Base-by-base conservation (phyloP, 2,113 vertebrate genomes). In the Trinectes maculatus region DNA sequence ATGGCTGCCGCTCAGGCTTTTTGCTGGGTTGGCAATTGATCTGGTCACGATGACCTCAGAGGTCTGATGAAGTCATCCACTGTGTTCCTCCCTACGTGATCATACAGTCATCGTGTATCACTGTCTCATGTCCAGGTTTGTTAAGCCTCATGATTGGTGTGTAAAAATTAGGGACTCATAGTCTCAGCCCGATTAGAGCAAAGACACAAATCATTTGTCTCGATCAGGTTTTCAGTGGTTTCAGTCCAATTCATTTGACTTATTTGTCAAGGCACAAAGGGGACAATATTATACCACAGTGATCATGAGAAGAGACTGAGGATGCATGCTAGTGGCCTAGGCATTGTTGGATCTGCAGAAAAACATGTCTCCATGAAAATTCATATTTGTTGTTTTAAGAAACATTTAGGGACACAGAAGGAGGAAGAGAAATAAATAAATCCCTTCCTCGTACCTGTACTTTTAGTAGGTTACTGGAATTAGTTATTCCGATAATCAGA, bases 1-100 rank as follows among this genome's bases (percentile, higher is more conserved):
- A 74, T 71, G 77, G 82, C 83, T 79, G 71, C 76, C 66, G 82
- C 78, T 82, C 74, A 71, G 83, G 34, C 71, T 86, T 84, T 79
- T 77, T 57, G 76, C 80, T 70, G 56, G 46, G 63, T 65, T 69
- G 64, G 80, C 76, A 85, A 57, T 82, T 52, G 59, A 74, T 61
- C 37, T 19, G 8, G 53, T 83, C 60, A 58, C 59, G 39, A 70
- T 83, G 74, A 82, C 82, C 80, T 87, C 82, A 72, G 47, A 24
- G 39, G 58, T 28, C 67, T 29, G 58, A 81, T 86, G 78, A 85
- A 86, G 80, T 88, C 82, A 77, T 25, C 43, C 31, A 28, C 49
- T 53, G 54, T 22, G 57, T 47, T 64, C 76, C 51, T 79, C 67
- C 28, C 44, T 79, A 77, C 55, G n/a, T 74, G 59, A 60, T 21